Percentiles rank a stretch among this genome's conserved stretches.
Evolutionary conservation across 2,113 vertebrate species (phyloP).

Genomic region (Scatophagus argus): DNA sequence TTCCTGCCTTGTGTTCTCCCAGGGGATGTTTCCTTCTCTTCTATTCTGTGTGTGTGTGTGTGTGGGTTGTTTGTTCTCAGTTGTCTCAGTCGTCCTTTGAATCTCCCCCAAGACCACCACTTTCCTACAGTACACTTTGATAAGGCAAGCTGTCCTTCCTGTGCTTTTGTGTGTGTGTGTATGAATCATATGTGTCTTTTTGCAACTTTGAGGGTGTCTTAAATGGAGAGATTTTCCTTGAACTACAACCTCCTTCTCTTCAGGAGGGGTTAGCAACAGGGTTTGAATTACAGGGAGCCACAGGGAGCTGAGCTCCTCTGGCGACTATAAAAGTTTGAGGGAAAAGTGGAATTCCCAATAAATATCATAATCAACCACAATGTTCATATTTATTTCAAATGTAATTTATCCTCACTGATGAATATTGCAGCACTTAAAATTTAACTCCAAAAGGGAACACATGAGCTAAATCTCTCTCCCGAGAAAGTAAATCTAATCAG

Average conservation of each 20-base stretch:
- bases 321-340: background rate
- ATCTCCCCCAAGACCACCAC: constrained; percentile 70
- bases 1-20: constrained; percentile 56
- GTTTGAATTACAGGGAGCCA: constrained; percentile 33
- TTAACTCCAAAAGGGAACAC: constrained; percentile 11
- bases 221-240: constrained; percentile 36
- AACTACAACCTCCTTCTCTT: constrained; percentile 34
- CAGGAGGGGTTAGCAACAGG: constrained; percentile 16
- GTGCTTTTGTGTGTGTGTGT: constrained; percentile 31
- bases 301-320: background rate
- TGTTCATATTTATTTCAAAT: constrained; percentile 5
- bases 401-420: constrained; percentile 30
- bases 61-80: constrained; percentile 57
- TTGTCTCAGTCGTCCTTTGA: constrained; percentile 77
- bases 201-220: constrained; percentile 50
- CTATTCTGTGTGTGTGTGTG: constrained; percentile 38
- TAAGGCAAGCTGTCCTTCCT: constrained; percentile 70
- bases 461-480: background rate
- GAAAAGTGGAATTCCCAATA: background rate
- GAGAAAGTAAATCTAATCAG: constrained; percentile 28
- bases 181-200: constrained; percentile 22
- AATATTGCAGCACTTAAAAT: constrained; percentile 29
- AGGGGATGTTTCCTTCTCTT: constrained; percentile 60
- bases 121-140: constrained; percentile 67
- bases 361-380: background rate